Percentiles rank a stretch among this genome's conserved stretches.
phyloP scores from a whole-genome alignment of 2,797 vertebrate species.

The Pampus argenteus region DNA sequence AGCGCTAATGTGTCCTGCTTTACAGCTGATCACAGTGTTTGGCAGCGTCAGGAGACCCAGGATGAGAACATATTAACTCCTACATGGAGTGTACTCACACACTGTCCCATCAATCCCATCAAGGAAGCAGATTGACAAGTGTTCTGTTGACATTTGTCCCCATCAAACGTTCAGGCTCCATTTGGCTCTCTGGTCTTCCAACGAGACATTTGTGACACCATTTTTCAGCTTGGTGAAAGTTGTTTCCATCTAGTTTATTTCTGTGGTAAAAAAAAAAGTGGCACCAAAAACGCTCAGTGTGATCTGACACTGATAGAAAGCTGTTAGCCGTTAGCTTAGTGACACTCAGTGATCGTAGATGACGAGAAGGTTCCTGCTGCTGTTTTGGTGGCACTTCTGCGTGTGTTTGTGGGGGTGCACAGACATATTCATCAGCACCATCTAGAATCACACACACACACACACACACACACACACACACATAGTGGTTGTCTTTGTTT shows the following conservation, averaged over 20 bases:
- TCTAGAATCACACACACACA: conserved; percentile 4
- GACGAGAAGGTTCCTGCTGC: not conserved
- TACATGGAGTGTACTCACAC: not conserved
- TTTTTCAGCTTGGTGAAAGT: not conserved
- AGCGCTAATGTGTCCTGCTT: too few species aligned
- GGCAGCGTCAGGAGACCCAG: not conserved
- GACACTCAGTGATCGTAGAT: not conserved
- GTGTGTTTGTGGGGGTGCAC: not conserved
- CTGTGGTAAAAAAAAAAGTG: not conserved
- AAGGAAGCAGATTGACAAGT: not conserved
- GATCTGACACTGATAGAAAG: not conserved
- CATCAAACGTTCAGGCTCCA: too few species aligned
- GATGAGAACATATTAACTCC: too few species aligned
- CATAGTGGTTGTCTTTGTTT: conserved; percentile 30
- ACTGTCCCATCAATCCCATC: not conserved
- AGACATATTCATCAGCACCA: too few species aligned
- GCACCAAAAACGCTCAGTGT: not conserved
- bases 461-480: conserved; percentile 1
- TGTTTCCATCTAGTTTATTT: not conserved
- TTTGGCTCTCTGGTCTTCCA: not conserved
- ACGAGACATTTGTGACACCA: not conserved
- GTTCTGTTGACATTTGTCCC: not conserved
- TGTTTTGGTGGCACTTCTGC: not conserved
- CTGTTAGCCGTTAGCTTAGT: not conserved
- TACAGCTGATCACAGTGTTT: too few species aligned